phyloP scores from a whole-genome alignment of 2,888 invertebrate genomes.

The Cinara cedri region DNA sequence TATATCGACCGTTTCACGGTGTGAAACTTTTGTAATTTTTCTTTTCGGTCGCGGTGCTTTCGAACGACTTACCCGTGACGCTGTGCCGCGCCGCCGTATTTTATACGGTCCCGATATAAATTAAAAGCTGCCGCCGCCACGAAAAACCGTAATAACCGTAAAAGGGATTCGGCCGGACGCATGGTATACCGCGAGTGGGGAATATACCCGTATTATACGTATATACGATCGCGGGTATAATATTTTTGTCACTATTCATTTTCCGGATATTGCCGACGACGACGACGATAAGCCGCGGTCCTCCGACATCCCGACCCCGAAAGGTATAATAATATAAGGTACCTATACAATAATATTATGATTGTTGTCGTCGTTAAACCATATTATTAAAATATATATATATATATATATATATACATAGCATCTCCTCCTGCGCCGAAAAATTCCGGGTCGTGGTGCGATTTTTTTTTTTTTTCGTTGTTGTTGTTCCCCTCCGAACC shows the following conservation, averaged over 20 bases:
- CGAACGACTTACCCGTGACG: slow-evolving; percentile 16
- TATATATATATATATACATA: not conserved
- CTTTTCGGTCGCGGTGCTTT: not conserved
- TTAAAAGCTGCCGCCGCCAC: slow-evolving; percentile 24
- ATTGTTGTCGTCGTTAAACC: no score
- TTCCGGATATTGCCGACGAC: slow-evolving; percentile 32
- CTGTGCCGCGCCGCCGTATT: no score
- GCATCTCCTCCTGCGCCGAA: not conserved
- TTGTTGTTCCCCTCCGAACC: no score
- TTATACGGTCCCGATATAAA: slow-evolving; percentile 34
- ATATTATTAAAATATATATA: no score
- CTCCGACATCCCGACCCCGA: not conserved
- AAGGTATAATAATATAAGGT: no score
- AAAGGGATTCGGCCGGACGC: slow-evolving; percentile 9
- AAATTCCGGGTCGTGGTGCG: no score
- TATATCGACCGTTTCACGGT: not conserved
- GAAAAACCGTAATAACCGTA: slow-evolving; percentile 28
- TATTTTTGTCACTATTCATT: slow-evolving; percentile 35
- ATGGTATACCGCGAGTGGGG: not conserved
- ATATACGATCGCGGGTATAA: not conserved
- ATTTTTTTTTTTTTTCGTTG: no score
- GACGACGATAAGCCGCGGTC: not conserved
- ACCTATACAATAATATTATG: no score
- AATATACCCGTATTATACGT: not conserved
- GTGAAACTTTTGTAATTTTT: slow-evolving; percentile 35